phyloP scores from a whole-genome alignment of 2,888 invertebrate genomes.

The Sinhomidia bicolor region DNA sequence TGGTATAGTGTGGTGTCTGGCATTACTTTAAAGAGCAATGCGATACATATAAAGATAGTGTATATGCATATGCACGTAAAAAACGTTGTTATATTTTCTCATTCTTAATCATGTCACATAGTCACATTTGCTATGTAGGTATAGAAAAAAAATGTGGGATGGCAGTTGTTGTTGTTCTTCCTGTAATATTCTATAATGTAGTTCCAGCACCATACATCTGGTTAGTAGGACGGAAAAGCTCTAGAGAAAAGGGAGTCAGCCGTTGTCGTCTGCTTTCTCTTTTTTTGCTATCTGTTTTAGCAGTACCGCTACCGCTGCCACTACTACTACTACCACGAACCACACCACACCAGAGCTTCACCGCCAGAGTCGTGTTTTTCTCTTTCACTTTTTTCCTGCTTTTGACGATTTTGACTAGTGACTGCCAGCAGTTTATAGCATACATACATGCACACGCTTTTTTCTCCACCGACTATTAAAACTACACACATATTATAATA shows the following conservation, averaged over 20 bases:
- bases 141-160: conserved; percentile 37
- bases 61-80: neutral
- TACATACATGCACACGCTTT: neutral
- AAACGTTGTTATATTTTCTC: neutral
- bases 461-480: neutral
- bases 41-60: conserved; percentile 5
- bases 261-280: conserved; percentile 44
- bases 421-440: conserved; percentile 50
- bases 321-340: conserved; percentile 47
- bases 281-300: conserved; percentile 41
- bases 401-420: conserved; percentile 61
- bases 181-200: conserved; percentile 34
- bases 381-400: conserved; percentile 51
- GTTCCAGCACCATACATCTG: conserved; percentile 3
- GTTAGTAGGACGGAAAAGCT: conserved; percentile 48
- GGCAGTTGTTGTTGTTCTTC: conserved; percentile 55
- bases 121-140: conserved; percentile 17
- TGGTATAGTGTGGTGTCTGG: conserved; percentile 69
- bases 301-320: conserved; percentile 29
- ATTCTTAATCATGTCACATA: conserved; percentile 62
- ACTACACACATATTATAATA: conserved; percentile 23
- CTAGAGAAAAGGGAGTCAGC: conserved; percentile 35
- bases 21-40: conserved; percentile 68
- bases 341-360: conserved; percentile 50
- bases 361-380: conserved; percentile 59